Conservation (phyloP, 1,140 invertebrate genomes). For the Idris sp. region DNA sequence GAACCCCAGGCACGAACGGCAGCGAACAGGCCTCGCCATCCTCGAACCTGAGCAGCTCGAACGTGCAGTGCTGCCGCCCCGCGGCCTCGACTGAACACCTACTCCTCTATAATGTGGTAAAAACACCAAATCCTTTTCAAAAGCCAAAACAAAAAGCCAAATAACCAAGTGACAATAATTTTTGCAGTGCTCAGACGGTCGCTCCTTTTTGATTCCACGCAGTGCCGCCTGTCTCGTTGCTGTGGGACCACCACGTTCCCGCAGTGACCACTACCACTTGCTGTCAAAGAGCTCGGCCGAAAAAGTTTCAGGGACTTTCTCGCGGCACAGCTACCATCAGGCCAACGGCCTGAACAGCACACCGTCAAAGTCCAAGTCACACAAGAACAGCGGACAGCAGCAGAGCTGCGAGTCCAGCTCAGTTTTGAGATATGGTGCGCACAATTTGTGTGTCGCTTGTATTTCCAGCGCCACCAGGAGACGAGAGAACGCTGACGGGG, state of each 20-base stretch:
- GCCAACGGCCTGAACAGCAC: constrained; percentile 71
- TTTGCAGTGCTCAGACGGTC: constrained; percentile 73
- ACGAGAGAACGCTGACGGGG: constrained; percentile 80
- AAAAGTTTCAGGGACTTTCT: constrained; percentile 66
- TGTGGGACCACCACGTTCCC: constrained; percentile 82
- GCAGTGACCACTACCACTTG: constrained; percentile 82
- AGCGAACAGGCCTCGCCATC: constrained; percentile 78
- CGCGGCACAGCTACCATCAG: constrained; percentile 76
- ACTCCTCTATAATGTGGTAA: constrained; percentile 74
- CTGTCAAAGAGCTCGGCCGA: constrained; percentile 81
- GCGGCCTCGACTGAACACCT: constrained; percentile 75
- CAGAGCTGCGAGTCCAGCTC: constrained; percentile 43
- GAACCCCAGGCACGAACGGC: constrained; percentile 74
- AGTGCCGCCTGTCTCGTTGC: constrained; percentile 84
- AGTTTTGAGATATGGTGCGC: constrained; percentile 65
- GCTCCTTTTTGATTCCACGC: constrained; percentile 73
- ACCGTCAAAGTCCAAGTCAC: constrained; percentile 65
- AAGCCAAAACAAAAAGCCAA: no score
- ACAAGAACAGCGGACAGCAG: constrained; percentile 53
- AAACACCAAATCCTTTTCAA: no score
- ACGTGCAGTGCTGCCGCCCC: constrained; percentile 72
- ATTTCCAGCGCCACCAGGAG: constrained; percentile 79
- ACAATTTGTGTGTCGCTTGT: constrained; percentile 87
- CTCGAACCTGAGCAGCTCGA: constrained; percentile 72
- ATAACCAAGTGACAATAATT: no score